phyloP scores from a whole-genome alignment of 2,797 vertebrate species.

The Heterohyrax brucei region DNA sequence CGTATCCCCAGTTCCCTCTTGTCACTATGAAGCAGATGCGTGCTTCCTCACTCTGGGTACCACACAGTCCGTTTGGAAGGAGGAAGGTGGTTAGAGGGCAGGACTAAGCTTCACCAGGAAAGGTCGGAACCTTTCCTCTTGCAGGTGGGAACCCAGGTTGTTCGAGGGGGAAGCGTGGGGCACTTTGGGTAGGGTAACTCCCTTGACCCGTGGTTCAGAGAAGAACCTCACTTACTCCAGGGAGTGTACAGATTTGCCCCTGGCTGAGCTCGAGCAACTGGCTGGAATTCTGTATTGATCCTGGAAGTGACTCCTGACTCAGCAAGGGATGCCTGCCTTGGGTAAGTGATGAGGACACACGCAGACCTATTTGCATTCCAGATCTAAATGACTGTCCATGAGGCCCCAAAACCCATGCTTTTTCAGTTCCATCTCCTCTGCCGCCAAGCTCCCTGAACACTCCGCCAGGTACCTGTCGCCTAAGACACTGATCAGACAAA shows the following conservation, averaged over 20 bases:
- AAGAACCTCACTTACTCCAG: neutral
- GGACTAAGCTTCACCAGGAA: neutral
- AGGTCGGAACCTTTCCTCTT: neutral
- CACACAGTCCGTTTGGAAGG: neutral
- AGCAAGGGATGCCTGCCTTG: neutral
- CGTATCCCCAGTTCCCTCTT: neutral
- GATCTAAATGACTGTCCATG: neutral
- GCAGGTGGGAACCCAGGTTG: neutral
- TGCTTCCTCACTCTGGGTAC: neutral
- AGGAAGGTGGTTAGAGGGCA: neutral
- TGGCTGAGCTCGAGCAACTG: neutral
- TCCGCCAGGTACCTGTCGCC: neutral
- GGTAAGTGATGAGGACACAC: neutral
- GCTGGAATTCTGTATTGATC: neutral
- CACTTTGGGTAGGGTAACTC: neutral
- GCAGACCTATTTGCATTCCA: neutral
- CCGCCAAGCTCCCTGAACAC: neutral
- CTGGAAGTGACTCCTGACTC: neutral
- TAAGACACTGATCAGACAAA: neutral
- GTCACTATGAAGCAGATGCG: neutral
- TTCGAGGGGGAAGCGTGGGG: neutral
- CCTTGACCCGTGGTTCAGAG: neutral
- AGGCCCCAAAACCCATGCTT: neutral
- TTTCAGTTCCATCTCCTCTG: neutral
- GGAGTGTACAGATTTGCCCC: neutral